A percentile compares a stretch with the other conserved stretches of the same genome.
phyloP scores from a whole-genome alignment of 2,888 invertebrate genomes.

The Biston stratarius region DNA sequence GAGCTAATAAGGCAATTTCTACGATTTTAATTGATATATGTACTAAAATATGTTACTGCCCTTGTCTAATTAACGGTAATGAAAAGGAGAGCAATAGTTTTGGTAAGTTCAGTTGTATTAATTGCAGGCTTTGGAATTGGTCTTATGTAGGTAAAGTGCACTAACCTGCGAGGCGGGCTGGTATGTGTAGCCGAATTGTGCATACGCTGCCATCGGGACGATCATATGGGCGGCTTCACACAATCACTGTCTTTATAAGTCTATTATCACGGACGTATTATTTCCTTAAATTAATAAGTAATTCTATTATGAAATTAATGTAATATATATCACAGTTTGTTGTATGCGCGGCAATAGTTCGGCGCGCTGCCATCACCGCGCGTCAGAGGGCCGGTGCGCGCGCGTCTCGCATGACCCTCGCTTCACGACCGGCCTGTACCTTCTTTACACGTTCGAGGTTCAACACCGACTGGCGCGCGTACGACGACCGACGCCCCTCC shows the following conservation, averaged over 20 bases:
- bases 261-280: constrained; percentile 74
- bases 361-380: constrained; percentile 82
- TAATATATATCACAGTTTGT: constrained; percentile 82
- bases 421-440: constrained; percentile 72
- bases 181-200: constrained; percentile 97
- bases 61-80: too few species aligned
- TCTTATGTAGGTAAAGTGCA: constrained; percentile 40
- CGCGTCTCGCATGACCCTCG: constrained; percentile 75
- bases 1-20: too few species aligned
- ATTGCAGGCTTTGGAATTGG: not conserved
- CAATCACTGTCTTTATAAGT: constrained; percentile 84
- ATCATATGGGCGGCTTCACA: constrained; percentile 86
- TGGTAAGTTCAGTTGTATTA: not conserved
- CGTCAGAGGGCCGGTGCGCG: constrained; percentile 77
- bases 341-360: constrained; percentile 79
- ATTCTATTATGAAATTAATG: constrained; percentile 68
- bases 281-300: constrained; percentile 66
- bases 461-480: constrained; percentile 83
- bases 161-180: constrained; percentile 97
- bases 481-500: constrained; percentile 80
- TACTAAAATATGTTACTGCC: too few species aligned
- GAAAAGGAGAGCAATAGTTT: too few species aligned
- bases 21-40: too few species aligned
- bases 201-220: constrained; percentile 91
- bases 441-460: constrained; percentile 75